These are phyloP conservation scores for Malurus splendens DNA, from an alignment of 2,797 vertebrate genomes.

Conservation along the genomic window DNA sequence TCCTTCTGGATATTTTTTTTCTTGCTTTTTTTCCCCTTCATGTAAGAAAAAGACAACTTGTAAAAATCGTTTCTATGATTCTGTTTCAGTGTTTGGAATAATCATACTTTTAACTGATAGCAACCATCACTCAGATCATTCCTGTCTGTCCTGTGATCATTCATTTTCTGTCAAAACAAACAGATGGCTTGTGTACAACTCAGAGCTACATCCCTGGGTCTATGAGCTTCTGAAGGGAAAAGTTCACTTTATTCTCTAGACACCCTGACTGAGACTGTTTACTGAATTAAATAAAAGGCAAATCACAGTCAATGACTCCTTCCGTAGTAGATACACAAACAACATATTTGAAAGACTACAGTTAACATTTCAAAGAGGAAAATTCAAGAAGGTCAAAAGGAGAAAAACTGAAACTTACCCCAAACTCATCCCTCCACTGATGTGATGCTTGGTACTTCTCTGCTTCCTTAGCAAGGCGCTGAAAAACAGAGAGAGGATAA, in stretches of 20 bases:
- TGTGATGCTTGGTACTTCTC: slow-evolving; percentile 89
- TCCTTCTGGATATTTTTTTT: not conserved
- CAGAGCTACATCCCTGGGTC: not conserved
- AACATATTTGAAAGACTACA: not conserved
- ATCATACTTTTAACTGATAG: not conserved
- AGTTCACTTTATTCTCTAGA: not conserved
- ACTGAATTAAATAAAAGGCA: not conserved
- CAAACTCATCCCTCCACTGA: slow-evolving; percentile 89
- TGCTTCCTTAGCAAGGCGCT: slow-evolving; percentile 91
- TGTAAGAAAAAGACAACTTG: not conserved
- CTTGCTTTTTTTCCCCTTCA: accelerated
- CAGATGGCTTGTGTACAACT: not conserved
- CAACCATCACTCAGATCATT: not conserved
- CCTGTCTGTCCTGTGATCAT: not conserved
- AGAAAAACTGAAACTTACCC: slow-evolving; percentile 74
- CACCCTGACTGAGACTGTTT: not conserved
- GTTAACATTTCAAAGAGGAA: not conserved
- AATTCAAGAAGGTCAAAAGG: not conserved
- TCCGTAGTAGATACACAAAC: not conserved
- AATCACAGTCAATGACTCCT: not conserved
- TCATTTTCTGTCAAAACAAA: not conserved
- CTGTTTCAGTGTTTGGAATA: not conserved
- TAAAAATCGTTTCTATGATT: not conserved
- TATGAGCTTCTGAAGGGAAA: not conserved
- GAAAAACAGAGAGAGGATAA: slow-evolving; percentile 27